Base-by-base conservation (phyloP, 23 tunicate species). In the Diplosoma virens region DNA sequence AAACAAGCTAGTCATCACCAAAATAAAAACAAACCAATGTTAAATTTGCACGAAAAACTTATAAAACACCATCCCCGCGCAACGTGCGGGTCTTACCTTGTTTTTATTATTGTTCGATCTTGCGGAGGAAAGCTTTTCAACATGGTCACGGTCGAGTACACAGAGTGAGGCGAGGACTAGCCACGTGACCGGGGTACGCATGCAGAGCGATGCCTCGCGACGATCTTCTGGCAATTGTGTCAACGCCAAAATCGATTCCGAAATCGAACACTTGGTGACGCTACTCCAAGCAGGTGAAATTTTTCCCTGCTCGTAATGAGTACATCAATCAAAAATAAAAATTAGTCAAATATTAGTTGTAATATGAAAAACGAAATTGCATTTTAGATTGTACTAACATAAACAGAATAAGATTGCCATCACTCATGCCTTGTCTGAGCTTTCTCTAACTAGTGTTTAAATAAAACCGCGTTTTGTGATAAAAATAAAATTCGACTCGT, bases 81-180 rank as follows among this genome's bases (percentile, higher is more conserved):
- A n/a, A n/a, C n/a, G n/a, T n/a, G n/a, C n/a, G n/a, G n/a, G n/a
- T n/a, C n/a, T 16, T 41, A 82, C 87, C 81, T 74, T 82, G 47
- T 74, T 82, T 32, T 75, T 82, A 28, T 64, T 63, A 6, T 50
- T 50, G 29, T 23, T 63, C 11, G 87, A 82, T 64, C 64, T 59
- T 22, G 84, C 84, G 7, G 92, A 79, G 24, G 92, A 52, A 75
- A 86, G 26, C 58, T 79, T 86, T 5, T 79, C 92, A 18, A 79
- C 92, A 32, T 86, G 92, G 59, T 79, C 84, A 30, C 73, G 80
- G 75, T 79, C 79, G 34, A 86, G 80, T 2, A 79, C 92, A 48
- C 92, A 86, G 58, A 86, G 58, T 14, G 92, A 77, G 5, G 79
- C 92, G 32, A 86, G 79, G 3, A 84, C 84, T 31, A 30, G 75